Conservation (phyloP, 2,888 invertebrate genomes). For the Lasioglossum lativentre region DNA sequence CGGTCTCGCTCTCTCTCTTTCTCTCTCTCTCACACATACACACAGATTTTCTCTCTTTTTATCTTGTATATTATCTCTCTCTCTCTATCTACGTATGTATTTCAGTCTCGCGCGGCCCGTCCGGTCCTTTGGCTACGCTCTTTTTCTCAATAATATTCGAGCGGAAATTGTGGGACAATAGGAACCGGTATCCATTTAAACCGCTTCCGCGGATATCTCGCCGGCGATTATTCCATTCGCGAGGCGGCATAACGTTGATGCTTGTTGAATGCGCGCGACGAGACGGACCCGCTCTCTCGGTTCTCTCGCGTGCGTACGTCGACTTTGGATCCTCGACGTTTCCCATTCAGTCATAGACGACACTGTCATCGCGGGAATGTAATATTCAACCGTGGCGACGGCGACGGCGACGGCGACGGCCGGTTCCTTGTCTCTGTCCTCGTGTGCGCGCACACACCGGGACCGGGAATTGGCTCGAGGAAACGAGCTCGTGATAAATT, state of each 20-base stretch:
- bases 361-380: slow-evolving; percentile 29
- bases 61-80: neutral
- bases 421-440: neutral
- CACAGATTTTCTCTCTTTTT: neutral
- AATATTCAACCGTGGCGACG: slow-evolving; percentile 10
- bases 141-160: slow-evolving; percentile 1
- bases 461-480: neutral
- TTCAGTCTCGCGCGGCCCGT: neutral
- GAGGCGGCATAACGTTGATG: neutral
- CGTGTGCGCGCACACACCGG: neutral
- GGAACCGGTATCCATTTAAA: neutral
- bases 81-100: slow-evolving; percentile 9
- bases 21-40: neutral
- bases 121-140: slow-evolving; percentile 10
- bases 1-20: neutral
- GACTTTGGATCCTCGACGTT: slow-evolving; percentile 29
- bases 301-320: slow-evolving; percentile 9
- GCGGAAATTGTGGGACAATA: slow-evolving; percentile 10
- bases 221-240: slow-evolving; percentile 7
- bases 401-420: neutral
- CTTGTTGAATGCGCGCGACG: slow-evolving; percentile 14
- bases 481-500: slow-evolving; percentile 13
- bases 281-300: neutral
- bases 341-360: slow-evolving; percentile 16
- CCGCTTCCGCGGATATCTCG: neutral